These are phyloP conservation scores for Agrilus cyanescens DNA, from an alignment of 2,888 invertebrate species.

Conservation along the genomic window DNA sequence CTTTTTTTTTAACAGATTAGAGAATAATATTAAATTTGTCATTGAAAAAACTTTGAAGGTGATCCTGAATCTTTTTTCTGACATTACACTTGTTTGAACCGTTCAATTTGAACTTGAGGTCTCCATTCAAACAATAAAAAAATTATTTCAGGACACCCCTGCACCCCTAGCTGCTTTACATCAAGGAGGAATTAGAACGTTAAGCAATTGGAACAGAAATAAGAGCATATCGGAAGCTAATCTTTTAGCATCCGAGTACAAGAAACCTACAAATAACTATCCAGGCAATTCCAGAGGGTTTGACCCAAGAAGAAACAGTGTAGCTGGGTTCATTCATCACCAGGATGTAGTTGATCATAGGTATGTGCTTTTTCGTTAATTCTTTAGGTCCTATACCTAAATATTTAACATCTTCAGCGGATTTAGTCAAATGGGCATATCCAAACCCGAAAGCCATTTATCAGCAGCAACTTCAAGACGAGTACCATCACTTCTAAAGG, in stretches of 20 bases:
- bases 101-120: too few species aligned
- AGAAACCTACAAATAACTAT: constrained; percentile 23
- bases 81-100: too few species aligned
- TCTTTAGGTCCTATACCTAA: background rate
- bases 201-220: constrained; percentile 30
- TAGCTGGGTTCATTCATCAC: constrained; percentile 45
- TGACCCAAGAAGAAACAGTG: constrained; percentile 44
- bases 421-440: constrained; percentile 36
- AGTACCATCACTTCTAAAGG: constrained; percentile 42
- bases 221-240: constrained; percentile 83
- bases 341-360: constrained; percentile 42
- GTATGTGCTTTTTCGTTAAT: constrained; percentile 22
- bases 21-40: too few species aligned
- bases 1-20: too few species aligned
- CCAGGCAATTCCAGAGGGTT: constrained; percentile 31
- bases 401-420: constrained; percentile 1
- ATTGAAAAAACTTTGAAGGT: too few species aligned
- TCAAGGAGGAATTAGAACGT: constrained; percentile 52
- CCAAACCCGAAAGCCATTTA: constrained; percentile 53
- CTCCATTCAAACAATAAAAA: too few species aligned
- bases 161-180: constrained; percentile 57
- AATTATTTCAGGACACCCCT: constrained; percentile 25
- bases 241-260: constrained; percentile 53
- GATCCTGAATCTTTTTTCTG: too few species aligned
- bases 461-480: constrained; percentile 43